Evolutionary conservation across 2,797 vertebrate species (phyloP), one percentile per base, ranked within the genome.

Genomic region (Caiman crocodilus): DNA sequence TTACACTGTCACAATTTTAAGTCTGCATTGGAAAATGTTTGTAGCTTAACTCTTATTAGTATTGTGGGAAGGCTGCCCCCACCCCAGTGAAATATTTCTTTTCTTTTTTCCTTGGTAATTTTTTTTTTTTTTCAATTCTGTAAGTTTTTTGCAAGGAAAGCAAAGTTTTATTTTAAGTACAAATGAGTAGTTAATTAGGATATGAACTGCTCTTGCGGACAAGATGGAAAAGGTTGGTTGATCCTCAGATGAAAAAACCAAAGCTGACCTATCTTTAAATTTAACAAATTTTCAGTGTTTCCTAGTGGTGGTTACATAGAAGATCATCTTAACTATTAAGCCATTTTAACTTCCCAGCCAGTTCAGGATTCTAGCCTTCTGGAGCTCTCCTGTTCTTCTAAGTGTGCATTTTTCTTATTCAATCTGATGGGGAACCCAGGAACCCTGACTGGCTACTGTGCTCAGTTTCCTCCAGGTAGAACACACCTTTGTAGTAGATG

Each of bases 121-220:
- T 85, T 95, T 90, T 88, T 95, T 90, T 88, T 42, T 50, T 50
- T 50, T 50, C 42, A 50, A 50, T 50, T 50, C 42, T 50, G 42
- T 50, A 10, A 50, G 9, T 75, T 55, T 91, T 64, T 84, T 77
- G 57, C 76, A 85, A 92, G 85, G 84, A 91, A 94, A 74, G 58
- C 9, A 35, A 0, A 13, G 80, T 3, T 76, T 74, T 76, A 15
- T 88, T 90, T 89, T 16, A 21, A 1, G 71, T 82, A 35, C 12
- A 6, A 65, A 81, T 73, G 30, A 55, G 60, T 81, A 32, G 63
- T 75, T 93, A 64, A 4, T 60, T 94, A 95, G 58, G 90, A 94
- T 97, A 91, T 96, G 97, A 96, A 91, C 96, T 97, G 96, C 95
- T 97, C 94, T 97, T 97, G 95, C 90, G 96, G 97, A 82, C 85